phyloP scores from a whole-genome alignment of 2,113 vertebrate species.

The Paracanthobrama guichenoti region DNA sequence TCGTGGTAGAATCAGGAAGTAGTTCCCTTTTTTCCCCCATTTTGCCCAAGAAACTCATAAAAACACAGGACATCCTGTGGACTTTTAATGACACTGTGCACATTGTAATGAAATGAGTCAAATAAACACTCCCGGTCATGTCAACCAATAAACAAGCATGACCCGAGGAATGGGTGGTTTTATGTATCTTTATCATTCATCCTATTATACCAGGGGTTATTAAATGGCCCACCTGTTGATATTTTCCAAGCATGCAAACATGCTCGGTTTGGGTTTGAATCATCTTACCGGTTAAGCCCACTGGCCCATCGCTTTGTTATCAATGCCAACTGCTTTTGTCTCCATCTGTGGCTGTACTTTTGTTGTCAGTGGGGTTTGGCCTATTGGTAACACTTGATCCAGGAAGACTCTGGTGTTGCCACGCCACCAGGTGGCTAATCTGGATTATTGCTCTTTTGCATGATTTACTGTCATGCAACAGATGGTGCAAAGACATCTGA shows the following conservation, averaged over 20 bases:
- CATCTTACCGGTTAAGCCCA: neutral
- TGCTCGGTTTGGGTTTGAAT: conserved; percentile 10
- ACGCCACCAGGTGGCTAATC: conserved; percentile 57
- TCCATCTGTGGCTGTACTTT: neutral
- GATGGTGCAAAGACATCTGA: neutral
- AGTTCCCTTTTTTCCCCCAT: conserved; percentile 58
- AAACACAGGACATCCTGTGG: conserved; percentile 72
- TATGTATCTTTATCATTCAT: conserved; percentile 29
- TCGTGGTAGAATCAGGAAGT: conserved; percentile 66
- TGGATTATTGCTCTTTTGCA: conserved; percentile 34
- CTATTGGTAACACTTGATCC: neutral
- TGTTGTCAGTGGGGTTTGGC: conserved; percentile 14
- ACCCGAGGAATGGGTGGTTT: conserved; percentile 46
- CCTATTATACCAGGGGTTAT: neutral
- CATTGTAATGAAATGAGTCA: conserved; percentile 73
- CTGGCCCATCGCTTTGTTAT: neutral
- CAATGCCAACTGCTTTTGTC: conserved; percentile 8
- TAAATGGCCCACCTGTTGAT: conserved; percentile 25
- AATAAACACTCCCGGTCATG: conserved; percentile 70
- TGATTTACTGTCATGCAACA: conserved; percentile 7
- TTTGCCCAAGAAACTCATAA: conserved; percentile 71
- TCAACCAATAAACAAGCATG: conserved; percentile 56
- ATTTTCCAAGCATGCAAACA: conserved; percentile 30
- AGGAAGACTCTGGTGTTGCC: conserved; percentile 48
- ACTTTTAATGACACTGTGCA: conserved; percentile 70